Conservation (phyloP, 2,113 vertebrate genomes). For the Albula glossodonta region DNA sequence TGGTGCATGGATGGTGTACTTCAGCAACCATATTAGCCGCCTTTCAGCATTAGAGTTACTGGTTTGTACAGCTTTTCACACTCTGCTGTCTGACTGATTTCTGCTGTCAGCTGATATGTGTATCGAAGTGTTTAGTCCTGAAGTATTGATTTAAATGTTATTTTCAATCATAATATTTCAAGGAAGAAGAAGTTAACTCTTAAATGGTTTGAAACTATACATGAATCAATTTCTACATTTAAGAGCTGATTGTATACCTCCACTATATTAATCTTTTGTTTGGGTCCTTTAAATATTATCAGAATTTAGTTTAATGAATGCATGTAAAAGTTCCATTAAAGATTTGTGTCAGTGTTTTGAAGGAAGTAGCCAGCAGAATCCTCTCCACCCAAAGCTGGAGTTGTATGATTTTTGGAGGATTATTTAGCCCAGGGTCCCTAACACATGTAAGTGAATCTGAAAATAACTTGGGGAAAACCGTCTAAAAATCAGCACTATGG, state of each 20-base stretch:
- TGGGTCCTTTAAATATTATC: no score
- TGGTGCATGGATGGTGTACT: no score
- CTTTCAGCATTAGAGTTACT: no score
- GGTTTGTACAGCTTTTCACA: not conserved
- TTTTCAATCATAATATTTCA: not conserved
- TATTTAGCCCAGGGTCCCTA: not conserved
- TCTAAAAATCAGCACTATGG: conserved; percentile 3
- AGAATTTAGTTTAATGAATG: conserved; percentile 10
- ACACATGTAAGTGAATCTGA: conserved; percentile 21
- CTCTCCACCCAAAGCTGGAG: not conserved
- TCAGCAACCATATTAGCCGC: no score
- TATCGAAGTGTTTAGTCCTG: not conserved
- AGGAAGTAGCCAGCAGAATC: conserved; percentile 13
- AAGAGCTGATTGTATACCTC: not conserved
- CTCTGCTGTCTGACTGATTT: not conserved
- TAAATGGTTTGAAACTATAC: not conserved
- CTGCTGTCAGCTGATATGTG: not conserved
- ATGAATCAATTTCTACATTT: not conserved
- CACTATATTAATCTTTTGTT: not conserved
- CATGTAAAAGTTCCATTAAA: conserved; percentile 25
- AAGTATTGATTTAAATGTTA: not conserved
- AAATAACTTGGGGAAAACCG: conserved; percentile 26
- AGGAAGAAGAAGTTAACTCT: not conserved
- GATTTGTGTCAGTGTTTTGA: conserved; percentile 8
- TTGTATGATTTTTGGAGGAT: not conserved